phyloP scores from a whole-genome alignment of 2,113 vertebrate species.

The Daphoenositta chrysoptera region DNA sequence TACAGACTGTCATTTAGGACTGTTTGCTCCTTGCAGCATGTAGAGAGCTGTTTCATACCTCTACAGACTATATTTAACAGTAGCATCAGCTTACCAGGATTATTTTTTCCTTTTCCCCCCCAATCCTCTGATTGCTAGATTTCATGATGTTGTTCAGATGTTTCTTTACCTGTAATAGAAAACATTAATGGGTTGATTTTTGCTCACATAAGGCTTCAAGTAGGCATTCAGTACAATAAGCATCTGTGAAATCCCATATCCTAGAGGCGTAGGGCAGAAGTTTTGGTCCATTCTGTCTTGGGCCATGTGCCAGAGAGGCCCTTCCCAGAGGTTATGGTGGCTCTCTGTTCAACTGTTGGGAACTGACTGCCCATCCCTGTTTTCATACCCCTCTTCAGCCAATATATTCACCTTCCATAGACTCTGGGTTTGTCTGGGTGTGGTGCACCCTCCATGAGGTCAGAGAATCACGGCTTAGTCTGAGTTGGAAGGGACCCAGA shows the following conservation, averaged over 20 bases:
- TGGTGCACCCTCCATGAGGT: neutral
- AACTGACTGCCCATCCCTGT: neutral
- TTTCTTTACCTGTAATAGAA: neutral
- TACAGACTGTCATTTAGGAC: neutral
- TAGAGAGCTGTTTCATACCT: accelerated
- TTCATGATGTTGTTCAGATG: neutral
- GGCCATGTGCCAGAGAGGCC: neutral
- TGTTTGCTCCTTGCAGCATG: neutral
- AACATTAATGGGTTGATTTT: neutral
- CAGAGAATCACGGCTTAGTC: neutral
- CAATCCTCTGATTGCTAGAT: neutral
- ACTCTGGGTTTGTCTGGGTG: neutral
- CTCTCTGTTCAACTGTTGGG: neutral
- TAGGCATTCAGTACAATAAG: neutral
- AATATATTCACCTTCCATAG: neutral
- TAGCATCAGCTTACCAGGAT: neutral
- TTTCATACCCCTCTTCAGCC: neutral
- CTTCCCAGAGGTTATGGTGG: neutral
- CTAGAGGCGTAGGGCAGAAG: neutral
- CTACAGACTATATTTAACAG: neutral
- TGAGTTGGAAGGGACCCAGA: neutral
- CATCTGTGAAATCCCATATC: neutral
- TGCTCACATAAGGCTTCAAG: neutral
- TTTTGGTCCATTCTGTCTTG: neutral
- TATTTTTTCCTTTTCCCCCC: accelerated